These are phyloP conservation scores for Solea solea DNA, from an alignment of 2,113 vertebrate genomes.

Conservation along the genomic window DNA sequence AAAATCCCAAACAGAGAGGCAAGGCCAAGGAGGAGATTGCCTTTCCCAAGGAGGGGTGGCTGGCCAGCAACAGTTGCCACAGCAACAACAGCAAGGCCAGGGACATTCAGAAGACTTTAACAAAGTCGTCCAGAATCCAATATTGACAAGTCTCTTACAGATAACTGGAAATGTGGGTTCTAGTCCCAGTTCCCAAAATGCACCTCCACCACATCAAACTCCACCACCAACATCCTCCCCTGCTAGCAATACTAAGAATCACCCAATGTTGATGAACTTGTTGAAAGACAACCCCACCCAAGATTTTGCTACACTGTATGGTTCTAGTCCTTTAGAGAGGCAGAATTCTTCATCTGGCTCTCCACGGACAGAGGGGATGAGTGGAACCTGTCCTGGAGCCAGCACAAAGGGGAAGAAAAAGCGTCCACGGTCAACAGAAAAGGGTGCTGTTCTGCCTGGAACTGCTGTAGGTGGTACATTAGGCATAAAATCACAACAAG, in stretches of 20 bases:
- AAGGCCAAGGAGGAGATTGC: slow-evolving; percentile 70
- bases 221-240: slow-evolving; percentile 96
- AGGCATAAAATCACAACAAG: slow-evolving; percentile 72
- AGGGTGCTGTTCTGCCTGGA: slow-evolving; percentile 72
- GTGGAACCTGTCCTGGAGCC: slow-evolving; percentile 67
- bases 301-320: slow-evolving; percentile 93
- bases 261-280: slow-evolving; percentile 99
- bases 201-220: slow-evolving; percentile 88
- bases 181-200: slow-evolving; percentile 91
- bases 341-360: slow-evolving; percentile 96
- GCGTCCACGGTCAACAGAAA: slow-evolving; percentile 88
- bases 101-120: slow-evolving; percentile 89
- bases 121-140: slow-evolving; percentile 99
- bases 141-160: slow-evolving; percentile 96
- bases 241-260: slow-evolving; percentile 98
- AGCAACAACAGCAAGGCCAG: slow-evolving; percentile 90
- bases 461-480: slow-evolving; percentile 47
- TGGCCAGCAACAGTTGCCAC: slow-evolving; percentile 75
- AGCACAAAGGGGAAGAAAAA: slow-evolving; percentile 92
- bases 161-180: slow-evolving; percentile 95
- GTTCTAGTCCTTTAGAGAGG: slow-evolving; percentile 93
- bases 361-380: slow-evolving; percentile 86
- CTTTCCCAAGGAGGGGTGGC: slow-evolving; percentile 61
- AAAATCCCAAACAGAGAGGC: slow-evolving; percentile 79
- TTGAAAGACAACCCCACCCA: slow-evolving; percentile 97